phyloP scores from a whole-genome alignment of 2,113 vertebrate species.

The Oryzias curvinotus region DNA sequence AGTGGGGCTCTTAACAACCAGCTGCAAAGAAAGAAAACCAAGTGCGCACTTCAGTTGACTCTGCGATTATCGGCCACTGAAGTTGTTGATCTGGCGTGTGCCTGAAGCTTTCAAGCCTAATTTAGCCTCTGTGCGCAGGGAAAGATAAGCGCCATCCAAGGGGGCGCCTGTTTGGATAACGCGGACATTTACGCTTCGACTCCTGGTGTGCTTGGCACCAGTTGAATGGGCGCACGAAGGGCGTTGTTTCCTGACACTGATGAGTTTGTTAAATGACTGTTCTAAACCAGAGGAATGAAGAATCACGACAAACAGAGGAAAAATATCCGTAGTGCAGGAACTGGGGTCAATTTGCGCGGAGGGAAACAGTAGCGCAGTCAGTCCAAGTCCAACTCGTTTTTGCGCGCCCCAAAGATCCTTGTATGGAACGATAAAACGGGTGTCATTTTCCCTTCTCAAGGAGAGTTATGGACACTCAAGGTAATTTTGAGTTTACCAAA shows the following conservation, averaged over 20 bases:
- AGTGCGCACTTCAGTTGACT: neutral
- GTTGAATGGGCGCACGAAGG: slow-evolving; percentile 55
- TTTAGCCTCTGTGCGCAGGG: neutral
- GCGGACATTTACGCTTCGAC: slow-evolving; percentile 41
- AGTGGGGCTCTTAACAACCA: too few relatives aligned
- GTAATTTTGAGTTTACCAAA: too few relatives aligned
- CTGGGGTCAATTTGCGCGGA: neutral
- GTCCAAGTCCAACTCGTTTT: neutral
- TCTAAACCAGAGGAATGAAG: slow-evolving; percentile 60
- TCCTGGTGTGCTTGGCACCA: slow-evolving; percentile 51
- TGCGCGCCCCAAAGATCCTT: neutral
- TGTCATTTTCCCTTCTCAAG: too few relatives aligned
- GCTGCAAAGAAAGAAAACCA: slow-evolving; percentile 6
- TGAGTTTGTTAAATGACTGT: slow-evolving; percentile 64
- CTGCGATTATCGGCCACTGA: slow-evolving; percentile 6
- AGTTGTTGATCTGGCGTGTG: neutral
- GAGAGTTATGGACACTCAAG: too few relatives aligned
- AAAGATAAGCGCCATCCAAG: slow-evolving; percentile 44
- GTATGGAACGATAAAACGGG: too few relatives aligned
- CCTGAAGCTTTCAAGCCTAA: neutral
- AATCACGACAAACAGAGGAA: slow-evolving; percentile 62
- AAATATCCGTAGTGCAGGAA: slow-evolving; percentile 48
- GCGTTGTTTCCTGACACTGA: slow-evolving; percentile 77
- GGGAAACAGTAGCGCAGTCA: slow-evolving; percentile 63
- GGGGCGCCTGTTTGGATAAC: slow-evolving; percentile 57